Evolutionary conservation across 1,140 invertebrate species (phyloP).

Genomic region (Temnothorax curvispinosus): DNA sequence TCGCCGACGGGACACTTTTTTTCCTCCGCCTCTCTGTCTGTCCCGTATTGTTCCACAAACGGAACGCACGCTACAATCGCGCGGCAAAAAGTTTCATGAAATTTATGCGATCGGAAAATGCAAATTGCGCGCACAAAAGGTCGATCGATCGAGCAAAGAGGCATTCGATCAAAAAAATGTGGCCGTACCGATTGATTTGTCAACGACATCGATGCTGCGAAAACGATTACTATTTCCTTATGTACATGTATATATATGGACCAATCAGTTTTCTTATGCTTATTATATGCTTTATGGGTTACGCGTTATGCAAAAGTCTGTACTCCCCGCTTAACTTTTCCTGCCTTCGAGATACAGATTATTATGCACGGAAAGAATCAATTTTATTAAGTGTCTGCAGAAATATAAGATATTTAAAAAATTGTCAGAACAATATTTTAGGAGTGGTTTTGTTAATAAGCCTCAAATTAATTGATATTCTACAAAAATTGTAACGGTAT

Average conservation of each 20-base stretch:
- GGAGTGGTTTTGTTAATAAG: neutral
- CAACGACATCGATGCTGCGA: neutral
- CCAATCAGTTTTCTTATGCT: too few species aligned
- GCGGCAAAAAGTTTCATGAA: slow-evolving; percentile 32
- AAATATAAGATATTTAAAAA: neutral
- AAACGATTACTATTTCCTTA: neutral
- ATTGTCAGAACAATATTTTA: neutral
- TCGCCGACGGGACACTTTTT: slow-evolving; percentile 66
- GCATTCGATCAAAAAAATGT: neutral
- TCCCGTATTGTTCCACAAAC: slow-evolving; percentile 21
- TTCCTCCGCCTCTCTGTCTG: slow-evolving; percentile 39
- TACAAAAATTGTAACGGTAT: neutral
- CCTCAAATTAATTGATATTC: neutral
- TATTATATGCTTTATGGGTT: too few species aligned
- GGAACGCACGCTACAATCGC: slow-evolving; percentile 18
- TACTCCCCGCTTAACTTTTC: neutral
- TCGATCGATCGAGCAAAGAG: slow-evolving; percentile 13
- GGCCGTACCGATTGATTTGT: neutral
- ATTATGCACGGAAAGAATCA: neutral
- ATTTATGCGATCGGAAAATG: slow-evolving; percentile 54
- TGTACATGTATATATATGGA: too few species aligned
- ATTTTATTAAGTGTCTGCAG: neutral
- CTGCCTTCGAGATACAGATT: neutral
- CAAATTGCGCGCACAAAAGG: slow-evolving; percentile 10
- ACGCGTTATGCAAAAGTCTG: neutral